Percentiles rank a stretch among this genome's conserved stretches.
phyloP scores from a whole-genome alignment of 2,113 vertebrate species.

The Seriola rivoliana region DNA sequence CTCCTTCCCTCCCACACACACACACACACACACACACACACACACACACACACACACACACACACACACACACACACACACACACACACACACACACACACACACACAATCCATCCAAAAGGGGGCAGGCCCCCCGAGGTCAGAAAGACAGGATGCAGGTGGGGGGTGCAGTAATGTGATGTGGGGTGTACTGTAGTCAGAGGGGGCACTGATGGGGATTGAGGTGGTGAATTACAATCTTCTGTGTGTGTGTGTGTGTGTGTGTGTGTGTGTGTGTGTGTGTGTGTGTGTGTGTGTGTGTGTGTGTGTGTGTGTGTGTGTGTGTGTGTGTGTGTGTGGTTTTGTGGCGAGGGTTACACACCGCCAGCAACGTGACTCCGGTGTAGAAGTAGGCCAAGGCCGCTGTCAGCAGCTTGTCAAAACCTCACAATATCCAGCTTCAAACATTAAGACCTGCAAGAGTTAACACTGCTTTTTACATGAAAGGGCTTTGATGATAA shows the following conservation, averaged over 20 bases:
- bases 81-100: slow-evolving; percentile 3
- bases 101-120: slow-evolving; percentile 8
- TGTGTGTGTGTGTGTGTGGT: not conserved
- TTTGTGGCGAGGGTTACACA: slow-evolving; percentile 27
- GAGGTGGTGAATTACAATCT: slow-evolving; percentile 12
- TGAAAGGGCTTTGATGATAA: not conserved
- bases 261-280: not conserved
- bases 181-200: slow-evolving; percentile 40
- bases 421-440: slow-evolving; percentile 21
- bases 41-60: not conserved
- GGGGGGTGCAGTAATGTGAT: slow-evolving; percentile 48
- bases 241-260: not conserved
- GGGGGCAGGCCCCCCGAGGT: slow-evolving; percentile 13
- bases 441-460: slow-evolving; percentile 33
- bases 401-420: slow-evolving; percentile 65
- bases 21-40: not conserved
- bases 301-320: not conserved
- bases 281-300: not conserved
- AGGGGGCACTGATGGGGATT: slow-evolving; percentile 37
- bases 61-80: not conserved
- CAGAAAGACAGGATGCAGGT: slow-evolving; percentile 50
- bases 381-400: slow-evolving; percentile 65
- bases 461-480: slow-evolving; percentile 12
- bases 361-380: slow-evolving; percentile 61
- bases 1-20: too few relatives aligned